Evolutionary conservation across 2,113 vertebrate species (phyloP).

Genomic region (Deroptyus accipitrinus): DNA sequence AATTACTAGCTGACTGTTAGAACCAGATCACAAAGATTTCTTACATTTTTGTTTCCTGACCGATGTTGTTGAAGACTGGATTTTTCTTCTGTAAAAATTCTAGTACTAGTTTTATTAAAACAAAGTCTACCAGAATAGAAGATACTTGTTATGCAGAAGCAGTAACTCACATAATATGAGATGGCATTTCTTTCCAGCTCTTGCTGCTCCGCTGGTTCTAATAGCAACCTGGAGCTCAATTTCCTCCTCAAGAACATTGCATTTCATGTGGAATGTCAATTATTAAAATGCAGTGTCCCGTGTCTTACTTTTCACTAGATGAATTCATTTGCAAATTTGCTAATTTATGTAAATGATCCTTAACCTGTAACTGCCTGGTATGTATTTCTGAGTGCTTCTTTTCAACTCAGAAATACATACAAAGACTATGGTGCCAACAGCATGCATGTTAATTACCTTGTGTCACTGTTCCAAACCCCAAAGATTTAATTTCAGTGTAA

Average conservation of each 20-base stretch:
- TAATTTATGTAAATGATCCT: constrained; percentile 84
- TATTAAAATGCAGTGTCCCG: constrained; percentile 85
- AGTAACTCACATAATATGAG: constrained; percentile 79
- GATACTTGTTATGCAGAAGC: constrained; percentile 91
- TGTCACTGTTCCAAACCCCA: not conserved
- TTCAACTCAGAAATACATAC: constrained; percentile 22
- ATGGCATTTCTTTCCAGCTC: constrained; percentile 83
- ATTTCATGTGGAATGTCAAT: constrained; percentile 86
- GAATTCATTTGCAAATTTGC: constrained; percentile 83
- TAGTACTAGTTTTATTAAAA: constrained; percentile 82
- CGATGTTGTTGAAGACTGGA: constrained; percentile 63
- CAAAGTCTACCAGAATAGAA: constrained; percentile 79
- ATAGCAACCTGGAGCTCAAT: constrained; percentile 88
- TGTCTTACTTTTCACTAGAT: constrained; percentile 83
- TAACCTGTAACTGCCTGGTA: constrained; percentile 77
- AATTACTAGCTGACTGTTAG: constrained; percentile 49
- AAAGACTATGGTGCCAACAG: constrained; percentile 10
- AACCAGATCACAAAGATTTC: constrained; percentile 68
- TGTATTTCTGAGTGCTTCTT: constrained; percentile 57
- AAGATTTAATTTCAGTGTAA: constrained; percentile 42
- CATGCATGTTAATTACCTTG: not conserved
- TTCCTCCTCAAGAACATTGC: constrained; percentile 84
- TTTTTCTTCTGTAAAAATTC: constrained; percentile 51
- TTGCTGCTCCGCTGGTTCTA: constrained; percentile 84
- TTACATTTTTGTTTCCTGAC: constrained; percentile 86